These are phyloP conservation scores for Apostichopus leukothele DNA, from an alignment of 53 echinoderm and acorn worm genomes.

Conservation along the genomic window DNA sequence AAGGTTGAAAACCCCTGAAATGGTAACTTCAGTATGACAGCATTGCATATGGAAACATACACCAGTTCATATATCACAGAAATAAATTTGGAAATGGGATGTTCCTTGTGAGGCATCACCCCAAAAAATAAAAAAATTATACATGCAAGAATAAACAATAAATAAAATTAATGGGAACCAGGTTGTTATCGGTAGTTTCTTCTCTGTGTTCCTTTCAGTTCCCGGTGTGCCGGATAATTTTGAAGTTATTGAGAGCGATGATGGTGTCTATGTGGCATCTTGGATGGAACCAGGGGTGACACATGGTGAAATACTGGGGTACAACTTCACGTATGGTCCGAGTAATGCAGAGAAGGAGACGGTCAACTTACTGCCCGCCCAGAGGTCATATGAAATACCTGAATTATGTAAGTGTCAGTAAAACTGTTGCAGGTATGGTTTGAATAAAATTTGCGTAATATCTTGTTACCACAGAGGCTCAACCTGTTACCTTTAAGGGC, in stretches of 20 bases:
- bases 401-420: conserved; percentile 69
- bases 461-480: no score
- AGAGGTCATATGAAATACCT: conserved; percentile 55
- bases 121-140: neutral
- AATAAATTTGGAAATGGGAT: neutral
- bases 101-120: neutral
- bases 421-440: no score
- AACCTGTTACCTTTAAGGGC: no score
- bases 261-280: conserved; percentile 62
- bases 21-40: no score
- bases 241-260: conserved; percentile 41
- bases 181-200: neutral
- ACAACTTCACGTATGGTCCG: conserved; percentile 69
- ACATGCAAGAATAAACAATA: neutral
- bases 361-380: conserved; percentile 55
- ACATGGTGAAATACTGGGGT: conserved; percentile 69
- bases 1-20: no score
- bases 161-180: no score
- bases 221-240: conserved; percentile 73
- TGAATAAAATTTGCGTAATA: no score
- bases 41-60: no score
- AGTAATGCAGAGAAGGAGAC: conserved; percentile 50
- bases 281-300: conserved; percentile 76
- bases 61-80: no score
- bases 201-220: conserved; percentile 56